A percentile compares a stretch with the other conserved stretches of the same genome.
Evolutionary conservation across 2,888 invertebrate genomes (phyloP).

Genomic region (Auanema freiburgensis): DNA sequence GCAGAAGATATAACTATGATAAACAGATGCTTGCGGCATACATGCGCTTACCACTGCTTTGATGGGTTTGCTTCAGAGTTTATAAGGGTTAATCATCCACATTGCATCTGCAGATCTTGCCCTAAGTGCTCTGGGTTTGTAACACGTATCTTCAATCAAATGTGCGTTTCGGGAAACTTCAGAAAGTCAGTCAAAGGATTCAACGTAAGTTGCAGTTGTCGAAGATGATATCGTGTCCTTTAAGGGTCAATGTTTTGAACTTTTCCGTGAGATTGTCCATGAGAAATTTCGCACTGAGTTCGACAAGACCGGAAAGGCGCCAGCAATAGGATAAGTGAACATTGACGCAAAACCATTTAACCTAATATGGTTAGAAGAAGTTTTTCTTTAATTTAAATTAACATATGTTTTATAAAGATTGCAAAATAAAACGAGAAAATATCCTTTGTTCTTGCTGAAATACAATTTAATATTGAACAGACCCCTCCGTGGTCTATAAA

Average conservation of each 20-base stretch:
- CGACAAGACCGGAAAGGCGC: slow-evolving; percentile 31
- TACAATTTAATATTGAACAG: too few relatives aligned
- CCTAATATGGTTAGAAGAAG: too few relatives aligned
- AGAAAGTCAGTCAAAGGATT: slow-evolving; percentile 15
- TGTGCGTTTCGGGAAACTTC: slow-evolving; percentile 55
- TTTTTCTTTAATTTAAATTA: too few relatives aligned
- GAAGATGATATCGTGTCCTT: slow-evolving; percentile 8
- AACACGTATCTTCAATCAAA: slow-evolving; percentile 58
- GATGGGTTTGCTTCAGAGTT: slow-evolving; percentile 33
- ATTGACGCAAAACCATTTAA: too few relatives aligned
- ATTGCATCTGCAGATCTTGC: slow-evolving; percentile 28
- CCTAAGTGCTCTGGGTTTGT: slow-evolving; percentile 58
- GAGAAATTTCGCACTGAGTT: slow-evolving; percentile 52
- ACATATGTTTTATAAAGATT: too few relatives aligned
- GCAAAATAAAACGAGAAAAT: too few relatives aligned
- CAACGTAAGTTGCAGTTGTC: not conserved
- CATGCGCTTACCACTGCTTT: slow-evolving; percentile 59
- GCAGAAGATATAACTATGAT: slow-evolving; percentile 53
- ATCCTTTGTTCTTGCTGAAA: too few relatives aligned
- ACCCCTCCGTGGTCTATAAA: too few relatives aligned
- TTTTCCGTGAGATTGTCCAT: slow-evolving; percentile 56
- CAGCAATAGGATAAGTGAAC: slow-evolving; percentile 35
- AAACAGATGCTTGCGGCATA: slow-evolving; percentile 53
- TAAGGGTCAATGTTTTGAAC: slow-evolving; percentile 57
- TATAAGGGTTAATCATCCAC: too few relatives aligned